Base-by-base conservation (phyloP, 2,888 invertebrate species). In the Vanessa cardui region DNA sequence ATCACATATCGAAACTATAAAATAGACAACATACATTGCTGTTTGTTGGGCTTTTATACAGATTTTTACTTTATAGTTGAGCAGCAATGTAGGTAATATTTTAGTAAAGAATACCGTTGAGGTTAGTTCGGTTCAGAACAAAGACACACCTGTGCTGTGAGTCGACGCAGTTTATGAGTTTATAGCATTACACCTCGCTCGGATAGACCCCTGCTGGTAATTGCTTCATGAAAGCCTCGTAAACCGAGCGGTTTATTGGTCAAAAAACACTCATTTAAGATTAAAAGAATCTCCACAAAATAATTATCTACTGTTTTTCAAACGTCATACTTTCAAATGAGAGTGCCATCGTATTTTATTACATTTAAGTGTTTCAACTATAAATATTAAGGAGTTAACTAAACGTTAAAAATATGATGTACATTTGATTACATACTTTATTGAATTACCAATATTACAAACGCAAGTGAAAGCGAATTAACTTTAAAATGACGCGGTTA, bases 151-250 rank as follows among this genome's bases (percentile, higher is more conserved):
- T 90, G 90, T 88, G 83, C 89, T 90, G 90, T 88, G 83, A 80
- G 70, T 78, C 76, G 81, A 74, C 73, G 79, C 82, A 82, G 85
- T 90, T 92, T 92, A 90, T 91, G 85, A 80, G 81, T 91, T 92
- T 90, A 92, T 85, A 80, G 82, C 85, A 87, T 90, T 87, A 88
- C 90, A 89, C 90, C 89, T 91, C 78, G 83, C 82, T 83, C 78
- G 82, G 80, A 84, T 80, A 83, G 84, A 84, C 84, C 85, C 85
- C 85, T 79, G 85, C 84, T 83, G 84, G 84, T 89, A 85, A 90
- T 91, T 89, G 88, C 87, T 85, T 82, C 84, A 87, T 88, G 89
- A 89, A 87, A 83, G 77, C 78, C 79, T 80, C 80, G 78, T 88
- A 88, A 88, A 86, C 75, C 68, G 70, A 74, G 60, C 72, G 71